phyloP scores from a whole-genome alignment of 92 coral and sea anemone genomes.

The Epizoanthus ramosus region DNA sequence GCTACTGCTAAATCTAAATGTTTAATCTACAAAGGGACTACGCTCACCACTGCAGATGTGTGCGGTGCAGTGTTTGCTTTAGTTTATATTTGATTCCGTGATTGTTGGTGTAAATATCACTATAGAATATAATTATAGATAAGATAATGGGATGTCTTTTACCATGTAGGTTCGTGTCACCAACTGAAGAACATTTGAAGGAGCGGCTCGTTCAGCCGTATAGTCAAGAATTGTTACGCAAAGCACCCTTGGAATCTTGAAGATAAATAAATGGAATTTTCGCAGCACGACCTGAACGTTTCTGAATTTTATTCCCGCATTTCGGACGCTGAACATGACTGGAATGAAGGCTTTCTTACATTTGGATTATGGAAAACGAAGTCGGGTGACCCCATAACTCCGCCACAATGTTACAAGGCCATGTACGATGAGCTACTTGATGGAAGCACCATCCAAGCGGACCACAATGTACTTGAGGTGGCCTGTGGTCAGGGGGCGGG shows the following conservation, averaged over 20 bases:
- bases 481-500: slow-evolving; percentile 54
- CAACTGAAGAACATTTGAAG: too few relatives aligned
- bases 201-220: too few relatives aligned
- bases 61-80: too few relatives aligned
- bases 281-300: slow-evolving; percentile 44
- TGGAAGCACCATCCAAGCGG: slow-evolving; percentile 37
- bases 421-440: slow-evolving; percentile 39
- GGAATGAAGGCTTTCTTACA: slow-evolving; percentile 48
- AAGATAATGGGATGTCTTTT: too few relatives aligned
- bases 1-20: too few relatives aligned
- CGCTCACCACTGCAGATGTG: too few relatives aligned
- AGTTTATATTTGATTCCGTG: too few relatives aligned
- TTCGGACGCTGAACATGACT: slow-evolving; percentile 32
- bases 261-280: slow-evolving; percentile 10
- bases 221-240: too few relatives aligned
- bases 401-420: slow-evolving; percentile 28
- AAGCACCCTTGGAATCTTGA: background rate
- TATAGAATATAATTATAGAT: too few relatives aligned
- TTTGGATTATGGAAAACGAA: slow-evolving; percentile 50
- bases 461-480: slow-evolving; percentile 43
- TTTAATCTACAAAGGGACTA: too few relatives aligned
- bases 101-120: too few relatives aligned
- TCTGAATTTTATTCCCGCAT: slow-evolving; percentile 39
- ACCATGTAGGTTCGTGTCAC: too few relatives aligned
- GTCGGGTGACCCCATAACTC: slow-evolving; percentile 34